phyloP scores from a whole-genome alignment of 2,888 invertebrate genomes.

The Exephanes ischioxanthus region DNA sequence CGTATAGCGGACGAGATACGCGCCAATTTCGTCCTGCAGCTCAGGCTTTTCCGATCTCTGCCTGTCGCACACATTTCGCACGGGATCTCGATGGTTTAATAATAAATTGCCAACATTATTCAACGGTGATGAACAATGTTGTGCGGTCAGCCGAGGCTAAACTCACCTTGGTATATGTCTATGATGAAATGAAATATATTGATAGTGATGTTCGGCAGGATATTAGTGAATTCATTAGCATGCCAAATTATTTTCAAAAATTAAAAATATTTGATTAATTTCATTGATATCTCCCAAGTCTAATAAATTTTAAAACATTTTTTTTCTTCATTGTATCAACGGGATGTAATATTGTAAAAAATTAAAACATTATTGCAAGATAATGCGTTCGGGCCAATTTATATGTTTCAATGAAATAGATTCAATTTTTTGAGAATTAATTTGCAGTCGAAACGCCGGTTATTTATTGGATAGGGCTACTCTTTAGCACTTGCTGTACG shows the following conservation, averaged over 20 bases:
- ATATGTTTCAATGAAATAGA: not conserved
- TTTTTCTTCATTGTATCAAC: not conserved
- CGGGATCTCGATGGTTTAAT: slow-evolving; percentile 7
- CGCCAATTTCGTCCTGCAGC: slow-evolving; percentile 42
- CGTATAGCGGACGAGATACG: slow-evolving; percentile 39
- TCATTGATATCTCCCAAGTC: too few relatives aligned
- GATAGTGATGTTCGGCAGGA: not conserved
- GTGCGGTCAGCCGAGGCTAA: not conserved
- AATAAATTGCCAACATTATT: slow-evolving; percentile 29
- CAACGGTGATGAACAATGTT: not conserved
- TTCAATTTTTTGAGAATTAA: not conserved
- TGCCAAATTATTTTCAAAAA: too few relatives aligned
- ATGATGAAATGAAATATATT: not conserved
- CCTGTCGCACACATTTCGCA: slow-evolving; percentile 10
- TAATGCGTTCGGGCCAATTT: not conserved
- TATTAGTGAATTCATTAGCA: too few relatives aligned
- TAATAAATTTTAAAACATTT: too few relatives aligned
- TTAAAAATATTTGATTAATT: too few relatives aligned
- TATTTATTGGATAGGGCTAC: slow-evolving; percentile 14
- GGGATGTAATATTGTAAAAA: not conserved
- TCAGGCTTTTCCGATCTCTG: slow-evolving; percentile 2
- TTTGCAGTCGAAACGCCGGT: not conserved
- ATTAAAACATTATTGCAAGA: too few relatives aligned
- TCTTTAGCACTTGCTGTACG: not conserved
- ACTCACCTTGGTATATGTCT: not conserved